A percentile compares a stretch with the other conserved stretches of the same genome.
Evolutionary conservation across 2,888 invertebrate species (phyloP).

Genomic region (Watsonalla cultraria): DNA sequence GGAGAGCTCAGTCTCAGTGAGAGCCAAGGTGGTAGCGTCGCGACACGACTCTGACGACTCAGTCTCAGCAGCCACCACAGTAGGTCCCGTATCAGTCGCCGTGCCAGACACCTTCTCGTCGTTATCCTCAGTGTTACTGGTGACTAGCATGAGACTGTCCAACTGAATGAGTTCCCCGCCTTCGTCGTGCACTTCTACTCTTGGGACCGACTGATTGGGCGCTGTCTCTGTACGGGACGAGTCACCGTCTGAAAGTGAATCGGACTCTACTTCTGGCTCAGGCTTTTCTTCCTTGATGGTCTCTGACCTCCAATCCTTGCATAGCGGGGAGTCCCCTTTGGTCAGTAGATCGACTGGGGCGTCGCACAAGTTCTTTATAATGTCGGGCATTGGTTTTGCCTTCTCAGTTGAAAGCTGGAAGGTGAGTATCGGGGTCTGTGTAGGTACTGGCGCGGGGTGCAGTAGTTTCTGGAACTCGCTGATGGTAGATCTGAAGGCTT

Average conservation of each 20-base stretch:
- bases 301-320: conserved; percentile 69
- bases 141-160: conserved; percentile 78
- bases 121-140: conserved; percentile 38
- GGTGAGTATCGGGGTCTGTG: conserved; percentile 40
- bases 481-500: conserved; percentile 90
- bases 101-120: conserved; percentile 48
- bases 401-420: conserved; percentile 56
- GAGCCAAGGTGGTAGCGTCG: conserved; percentile 83
- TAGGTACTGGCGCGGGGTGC: conserved; percentile 83
- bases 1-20: conserved; percentile 92
- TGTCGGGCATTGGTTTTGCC: conserved; percentile 78
- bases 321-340: conserved; percentile 49
- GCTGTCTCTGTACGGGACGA: conserved; percentile 60
- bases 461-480: conserved; percentile 92
- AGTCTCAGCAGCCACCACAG: conserved; percentile 59
- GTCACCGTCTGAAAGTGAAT: conserved; percentile 71
- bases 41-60: conserved; percentile 83
- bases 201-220: conserved; percentile 78
- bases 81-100: conserved; percentile 59
- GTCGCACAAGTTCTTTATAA: conserved; percentile 73
- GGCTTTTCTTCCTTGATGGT: conserved; percentile 58
- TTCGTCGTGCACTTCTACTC: conserved; percentile 85
- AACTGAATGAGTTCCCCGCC: conserved; percentile 82
- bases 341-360: conserved; percentile 64
- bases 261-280: conserved; percentile 78